Evolutionary conservation across 2,888 invertebrate species (phyloP).

Genomic region (Portevinia maculata): DNA sequence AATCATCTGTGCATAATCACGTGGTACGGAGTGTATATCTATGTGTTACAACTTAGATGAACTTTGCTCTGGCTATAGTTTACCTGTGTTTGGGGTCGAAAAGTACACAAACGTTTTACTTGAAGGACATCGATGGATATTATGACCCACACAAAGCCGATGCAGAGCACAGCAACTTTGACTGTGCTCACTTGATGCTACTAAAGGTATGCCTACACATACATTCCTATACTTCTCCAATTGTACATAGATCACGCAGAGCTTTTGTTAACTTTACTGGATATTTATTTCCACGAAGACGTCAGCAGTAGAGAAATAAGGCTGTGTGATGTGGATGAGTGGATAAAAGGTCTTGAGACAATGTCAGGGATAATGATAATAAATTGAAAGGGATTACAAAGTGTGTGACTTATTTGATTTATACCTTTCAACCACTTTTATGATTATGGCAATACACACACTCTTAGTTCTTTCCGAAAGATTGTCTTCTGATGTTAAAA

Average conservation of each 20-base stretch:
- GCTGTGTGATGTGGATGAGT: slow-evolving; percentile 52
- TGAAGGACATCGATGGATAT: slow-evolving; percentile 51
- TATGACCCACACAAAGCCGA: slow-evolving; percentile 33
- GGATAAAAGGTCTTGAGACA: slow-evolving; percentile 66
- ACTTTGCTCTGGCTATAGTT: slow-evolving; percentile 22
- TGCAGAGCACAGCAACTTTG: slow-evolving; percentile 5
- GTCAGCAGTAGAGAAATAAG: slow-evolving; percentile 21
- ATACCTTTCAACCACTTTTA: slow-evolving; percentile 63
- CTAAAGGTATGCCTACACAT: not conserved
- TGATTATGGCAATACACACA: slow-evolving; percentile 41
- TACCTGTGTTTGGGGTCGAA: slow-evolving; percentile 44
- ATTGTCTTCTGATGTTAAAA: slow-evolving; percentile 34
- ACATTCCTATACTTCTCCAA: not conserved
- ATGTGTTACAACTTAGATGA: slow-evolving; percentile 36
- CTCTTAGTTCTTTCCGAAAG: not conserved
- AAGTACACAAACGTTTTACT: slow-evolving; percentile 29
- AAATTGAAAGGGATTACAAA: slow-evolving; percentile 67
- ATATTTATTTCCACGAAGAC: slow-evolving; percentile 64
- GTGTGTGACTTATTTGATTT: slow-evolving; percentile 67
- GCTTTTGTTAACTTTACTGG: slow-evolving; percentile 63
- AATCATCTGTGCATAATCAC: no score
- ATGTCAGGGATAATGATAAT: slow-evolving; percentile 68
- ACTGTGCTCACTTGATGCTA: slow-evolving; percentile 21
- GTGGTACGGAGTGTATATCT: no score
- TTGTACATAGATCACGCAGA: slow-evolving; percentile 50